phyloP scores from a whole-genome alignment of 2,888 invertebrate species.

The Busseola fusca region DNA sequence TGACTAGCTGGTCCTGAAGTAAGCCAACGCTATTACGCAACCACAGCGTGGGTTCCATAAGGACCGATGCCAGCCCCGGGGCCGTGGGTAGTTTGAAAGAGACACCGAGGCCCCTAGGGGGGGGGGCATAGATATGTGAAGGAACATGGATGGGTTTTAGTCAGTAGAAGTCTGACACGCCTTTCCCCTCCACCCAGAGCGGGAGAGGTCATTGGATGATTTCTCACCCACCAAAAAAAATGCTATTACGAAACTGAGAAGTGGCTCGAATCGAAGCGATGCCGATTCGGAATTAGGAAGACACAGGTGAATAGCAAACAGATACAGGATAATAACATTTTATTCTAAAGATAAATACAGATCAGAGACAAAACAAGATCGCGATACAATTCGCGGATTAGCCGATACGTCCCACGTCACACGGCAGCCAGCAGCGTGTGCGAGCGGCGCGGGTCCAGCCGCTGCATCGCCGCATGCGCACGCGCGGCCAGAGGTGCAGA shows the following conservation, averaged over 20 bases:
- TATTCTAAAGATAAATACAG: constrained; percentile 39
- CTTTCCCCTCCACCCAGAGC: no score
- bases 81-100: no score
- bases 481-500: constrained; percentile 74
- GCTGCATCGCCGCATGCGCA: constrained; percentile 63
- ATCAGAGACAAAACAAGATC: neutral
- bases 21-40: neutral
- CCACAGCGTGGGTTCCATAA: no score
- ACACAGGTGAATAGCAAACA: neutral
- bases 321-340: constrained; percentile 7
- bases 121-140: no score
- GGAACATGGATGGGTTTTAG: no score
- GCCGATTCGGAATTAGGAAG: neutral
- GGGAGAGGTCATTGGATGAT: no score
- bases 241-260: no score
- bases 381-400: neutral
- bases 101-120: no score
- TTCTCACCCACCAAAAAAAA: no score
- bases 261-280: neutral
- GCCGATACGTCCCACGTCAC: constrained; percentile 16
- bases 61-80: no score
- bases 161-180: no score
- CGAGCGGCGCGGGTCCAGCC: constrained; percentile 64
- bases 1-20: neutral
- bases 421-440: constrained; percentile 67